phyloP scores from a whole-genome alignment of 2,797 vertebrate genomes.

The Siniperca undulata region DNA sequence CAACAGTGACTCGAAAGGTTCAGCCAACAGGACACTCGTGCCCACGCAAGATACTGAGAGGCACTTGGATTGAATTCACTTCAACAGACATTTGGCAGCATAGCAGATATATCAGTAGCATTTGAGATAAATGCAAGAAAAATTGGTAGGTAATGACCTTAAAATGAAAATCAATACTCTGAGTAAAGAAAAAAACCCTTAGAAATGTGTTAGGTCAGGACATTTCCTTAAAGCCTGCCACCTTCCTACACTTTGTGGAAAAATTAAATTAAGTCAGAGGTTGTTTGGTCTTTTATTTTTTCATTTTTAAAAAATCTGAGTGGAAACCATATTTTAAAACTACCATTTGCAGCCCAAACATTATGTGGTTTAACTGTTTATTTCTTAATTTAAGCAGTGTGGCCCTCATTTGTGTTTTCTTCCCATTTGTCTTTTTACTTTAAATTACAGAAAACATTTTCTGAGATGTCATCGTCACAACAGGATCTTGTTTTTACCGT shows the following conservation, averaged over 20 bases:
- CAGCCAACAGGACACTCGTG: slow-evolving; percentile 11
- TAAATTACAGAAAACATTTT: no score
- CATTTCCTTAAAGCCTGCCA: not conserved
- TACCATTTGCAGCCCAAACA: not conserved
- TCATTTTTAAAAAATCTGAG: not conserved
- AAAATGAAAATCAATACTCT: not conserved
- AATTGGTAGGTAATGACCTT: not conserved
- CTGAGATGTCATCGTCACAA: not conserved
- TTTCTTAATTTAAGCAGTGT: not conserved
- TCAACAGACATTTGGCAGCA: slow-evolving; percentile 31
- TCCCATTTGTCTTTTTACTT: no score
- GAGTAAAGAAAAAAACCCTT: no score
- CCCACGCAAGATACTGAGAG: slow-evolving; percentile 28
- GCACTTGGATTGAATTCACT: slow-evolving; percentile 19
- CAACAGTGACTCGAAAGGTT: slow-evolving; percentile 31
- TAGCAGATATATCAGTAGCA: not conserved
- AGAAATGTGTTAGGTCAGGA: not conserved
- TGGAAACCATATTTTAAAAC: not conserved
- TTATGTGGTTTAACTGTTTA: not conserved
- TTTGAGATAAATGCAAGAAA: not conserved
- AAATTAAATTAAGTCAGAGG: not conserved
- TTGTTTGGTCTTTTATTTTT: not conserved
- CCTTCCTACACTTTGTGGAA: not conserved
- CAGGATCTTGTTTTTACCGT: not conserved
- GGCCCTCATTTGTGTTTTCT: not conserved